Evolutionary conservation across 2,888 invertebrate species (phyloP).

Genomic region (Digitonthophagus gazella): DNA sequence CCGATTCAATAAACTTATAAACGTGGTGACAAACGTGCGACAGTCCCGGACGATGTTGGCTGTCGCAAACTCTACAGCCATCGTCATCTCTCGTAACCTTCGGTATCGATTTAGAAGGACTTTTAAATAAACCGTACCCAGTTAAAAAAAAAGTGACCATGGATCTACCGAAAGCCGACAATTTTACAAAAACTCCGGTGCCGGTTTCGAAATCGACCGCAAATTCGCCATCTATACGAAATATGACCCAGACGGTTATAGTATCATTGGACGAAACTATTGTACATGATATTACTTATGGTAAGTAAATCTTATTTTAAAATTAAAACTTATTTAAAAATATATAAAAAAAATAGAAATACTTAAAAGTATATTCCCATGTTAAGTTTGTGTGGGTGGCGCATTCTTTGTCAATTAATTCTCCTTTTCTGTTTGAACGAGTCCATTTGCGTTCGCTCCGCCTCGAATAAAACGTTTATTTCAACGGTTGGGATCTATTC

Average conservation of each 20-base stretch:
- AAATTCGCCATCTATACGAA: conserved; percentile 48
- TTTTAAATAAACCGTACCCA: too few species aligned
- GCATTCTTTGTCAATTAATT: not conserved
- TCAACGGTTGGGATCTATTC: not conserved
- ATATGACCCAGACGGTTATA: conserved; percentile 50
- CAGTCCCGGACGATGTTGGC: not conserved
- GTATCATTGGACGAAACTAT: conserved; percentile 54
- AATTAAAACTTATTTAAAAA: too few species aligned
- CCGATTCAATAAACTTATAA: not conserved
- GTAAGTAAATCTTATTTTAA: too few species aligned
- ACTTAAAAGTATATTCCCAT: conserved; percentile 3
- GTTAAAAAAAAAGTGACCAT: not conserved
- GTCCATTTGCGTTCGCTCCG: too few species aligned
- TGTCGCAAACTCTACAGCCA: too few species aligned
- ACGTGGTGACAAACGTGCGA: not conserved
- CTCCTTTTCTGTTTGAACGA: not conserved
- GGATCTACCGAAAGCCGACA: conserved; percentile 26
- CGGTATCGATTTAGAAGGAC: too few species aligned
- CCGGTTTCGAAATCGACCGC: conserved; percentile 47
- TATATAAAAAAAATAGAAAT: conserved; percentile 15
- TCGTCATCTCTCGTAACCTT: too few species aligned
- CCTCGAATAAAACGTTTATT: not conserved
- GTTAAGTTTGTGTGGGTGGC: conserved; percentile 7
- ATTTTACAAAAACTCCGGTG: conserved; percentile 49
- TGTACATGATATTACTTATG: conserved; percentile 59